phyloP scores from a whole-genome alignment of 2,797 vertebrate genomes.

The Chelidonichthys spinosus region DNA sequence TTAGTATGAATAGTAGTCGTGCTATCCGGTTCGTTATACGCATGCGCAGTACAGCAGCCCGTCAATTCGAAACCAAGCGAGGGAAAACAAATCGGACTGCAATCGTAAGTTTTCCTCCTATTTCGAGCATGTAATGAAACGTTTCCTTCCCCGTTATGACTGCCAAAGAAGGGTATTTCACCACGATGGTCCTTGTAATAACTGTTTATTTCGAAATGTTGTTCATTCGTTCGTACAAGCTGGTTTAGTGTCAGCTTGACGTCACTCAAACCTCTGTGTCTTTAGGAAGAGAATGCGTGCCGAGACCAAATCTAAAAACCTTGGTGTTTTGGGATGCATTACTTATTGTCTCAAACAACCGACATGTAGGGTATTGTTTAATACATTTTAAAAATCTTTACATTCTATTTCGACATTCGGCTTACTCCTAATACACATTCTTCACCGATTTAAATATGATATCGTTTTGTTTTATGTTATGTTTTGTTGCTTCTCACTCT shows the following conservation, averaged over 20 bases:
- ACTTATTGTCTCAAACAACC: fast-evolving
- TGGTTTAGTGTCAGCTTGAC: not conserved
- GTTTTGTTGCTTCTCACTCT: not conserved
- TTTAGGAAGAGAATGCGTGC: not conserved
- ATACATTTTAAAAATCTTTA: not conserved
- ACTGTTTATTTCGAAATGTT: not conserved
- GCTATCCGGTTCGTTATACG: not conserved
- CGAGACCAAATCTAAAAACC: not conserved
- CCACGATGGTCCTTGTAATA: not conserved
- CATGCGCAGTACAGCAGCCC: slow-evolving; percentile 45
- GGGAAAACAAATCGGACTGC: slow-evolving; percentile 49
- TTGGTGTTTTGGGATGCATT: not conserved
- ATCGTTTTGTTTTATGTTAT: not conserved
- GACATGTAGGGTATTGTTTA: fast-evolving
- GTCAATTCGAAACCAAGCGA: slow-evolving; percentile 63
- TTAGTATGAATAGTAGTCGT: not conserved
- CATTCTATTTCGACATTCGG: not conserved
- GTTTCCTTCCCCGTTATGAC: not conserved
- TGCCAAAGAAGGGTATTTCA: not conserved
- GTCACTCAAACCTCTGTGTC: too few relatives aligned
- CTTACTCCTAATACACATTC: fast-evolving
- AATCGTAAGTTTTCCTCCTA: slow-evolving; percentile 46
- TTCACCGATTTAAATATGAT: not conserved
- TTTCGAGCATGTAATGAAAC: fast-evolving
- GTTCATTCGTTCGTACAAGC: not conserved